Evolutionary conservation across 2,113 vertebrate genomes (phyloP).

Genomic region (Tachysurus vachellii): DNA sequence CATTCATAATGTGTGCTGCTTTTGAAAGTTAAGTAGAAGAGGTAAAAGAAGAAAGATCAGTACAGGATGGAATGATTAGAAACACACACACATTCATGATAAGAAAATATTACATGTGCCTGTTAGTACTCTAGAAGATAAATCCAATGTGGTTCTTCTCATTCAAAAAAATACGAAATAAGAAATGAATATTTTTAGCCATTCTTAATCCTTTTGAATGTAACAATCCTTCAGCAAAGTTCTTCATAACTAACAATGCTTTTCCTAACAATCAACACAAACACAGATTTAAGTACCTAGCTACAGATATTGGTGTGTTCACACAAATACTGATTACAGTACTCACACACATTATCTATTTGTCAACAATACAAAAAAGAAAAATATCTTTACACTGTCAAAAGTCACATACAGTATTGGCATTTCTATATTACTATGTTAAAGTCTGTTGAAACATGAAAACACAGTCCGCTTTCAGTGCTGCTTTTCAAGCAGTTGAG

Average conservation of each 20-base stretch:
- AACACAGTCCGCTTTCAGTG: constrained; percentile 23
- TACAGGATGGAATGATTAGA: not conserved
- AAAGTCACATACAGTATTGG: constrained; percentile 39
- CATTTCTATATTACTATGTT: constrained; percentile 39
- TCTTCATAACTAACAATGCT: constrained; percentile 32
- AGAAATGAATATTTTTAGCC: not conserved
- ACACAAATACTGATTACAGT: constrained; percentile 37
- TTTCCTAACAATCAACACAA: constrained; percentile 6
- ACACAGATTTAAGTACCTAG: constrained; percentile 22
- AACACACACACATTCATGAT: constrained; percentile 4
- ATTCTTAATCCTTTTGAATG: constrained; percentile 6
- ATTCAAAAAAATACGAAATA: constrained; percentile 6
- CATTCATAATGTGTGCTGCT: not conserved
- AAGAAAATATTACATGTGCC: constrained; percentile 7
- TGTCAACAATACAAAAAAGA: constrained; percentile 32
- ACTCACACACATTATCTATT: not conserved
- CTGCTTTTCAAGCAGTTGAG: constrained; percentile 28
- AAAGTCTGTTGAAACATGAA: not conserved
- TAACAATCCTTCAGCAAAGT: constrained; percentile 3
- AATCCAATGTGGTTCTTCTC: constrained; percentile 4
- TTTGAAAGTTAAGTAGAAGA: not conserved
- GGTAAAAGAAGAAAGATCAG: not conserved
- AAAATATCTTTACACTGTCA: constrained; percentile 13
- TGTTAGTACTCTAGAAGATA: constrained; percentile 20
- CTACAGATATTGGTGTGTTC: constrained; percentile 19